phyloP scores from a whole-genome alignment of 2,797 vertebrate species.

The Eulemur albifrons region DNA sequence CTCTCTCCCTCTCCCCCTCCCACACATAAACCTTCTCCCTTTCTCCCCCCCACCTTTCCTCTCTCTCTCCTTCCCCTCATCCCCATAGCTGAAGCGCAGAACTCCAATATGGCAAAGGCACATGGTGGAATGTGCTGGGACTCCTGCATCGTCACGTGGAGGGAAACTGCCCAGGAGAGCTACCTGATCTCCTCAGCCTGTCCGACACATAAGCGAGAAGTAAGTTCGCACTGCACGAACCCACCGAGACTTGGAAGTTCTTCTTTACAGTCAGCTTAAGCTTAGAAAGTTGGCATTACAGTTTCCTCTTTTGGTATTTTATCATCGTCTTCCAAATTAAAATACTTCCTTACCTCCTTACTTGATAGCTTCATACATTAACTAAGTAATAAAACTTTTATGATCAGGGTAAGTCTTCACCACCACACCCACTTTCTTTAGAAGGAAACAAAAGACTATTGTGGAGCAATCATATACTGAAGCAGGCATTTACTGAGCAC shows the following conservation, averaged over 20 bases:
- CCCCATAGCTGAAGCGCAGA: not conserved
- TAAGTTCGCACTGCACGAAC: not conserved
- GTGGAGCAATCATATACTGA: not conserved
- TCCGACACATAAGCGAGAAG: not conserved
- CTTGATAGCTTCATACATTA: not conserved
- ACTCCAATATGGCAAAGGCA: not conserved
- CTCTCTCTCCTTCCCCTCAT: not conserved
- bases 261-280: not conserved
- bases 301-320: not conserved
- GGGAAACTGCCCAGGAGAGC: not conserved
- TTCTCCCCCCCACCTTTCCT: not conserved
- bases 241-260: not conserved
- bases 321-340: not conserved
- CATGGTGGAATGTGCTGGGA: accelerated
- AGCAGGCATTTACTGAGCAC: not conserved
- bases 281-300: not conserved
- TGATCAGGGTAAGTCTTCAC: not conserved
- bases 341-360: not conserved
- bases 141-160: not conserved
- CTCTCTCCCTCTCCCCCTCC: not conserved
- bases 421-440: not conserved
- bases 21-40: not conserved
- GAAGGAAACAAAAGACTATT: not conserved
- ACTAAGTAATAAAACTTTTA: not conserved
- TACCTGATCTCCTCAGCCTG: not conserved